phyloP scores from a whole-genome alignment of 1,140 invertebrate genomes.

The Euborellia annulipes region DNA sequence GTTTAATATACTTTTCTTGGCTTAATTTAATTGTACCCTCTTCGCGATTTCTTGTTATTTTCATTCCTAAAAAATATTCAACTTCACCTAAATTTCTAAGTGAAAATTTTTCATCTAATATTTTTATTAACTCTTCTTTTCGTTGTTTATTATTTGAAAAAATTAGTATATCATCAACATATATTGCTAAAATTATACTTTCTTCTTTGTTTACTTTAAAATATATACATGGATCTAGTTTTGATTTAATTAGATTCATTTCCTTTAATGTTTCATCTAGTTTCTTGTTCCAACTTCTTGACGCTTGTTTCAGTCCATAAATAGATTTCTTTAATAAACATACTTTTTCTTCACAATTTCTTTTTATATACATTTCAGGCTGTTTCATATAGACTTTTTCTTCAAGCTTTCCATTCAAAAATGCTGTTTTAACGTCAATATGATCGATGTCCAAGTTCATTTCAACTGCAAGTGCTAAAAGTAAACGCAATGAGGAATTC shows the following conservation, averaged over 20 bases:
- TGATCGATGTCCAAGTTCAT: conserved; percentile 21
- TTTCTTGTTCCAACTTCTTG: too few species aligned
- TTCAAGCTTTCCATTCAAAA: conserved; percentile 25
- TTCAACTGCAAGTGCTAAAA: conserved; percentile 22
- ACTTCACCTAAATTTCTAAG: neutral
- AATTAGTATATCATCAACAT: neutral
- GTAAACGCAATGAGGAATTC: conserved; percentile 22
- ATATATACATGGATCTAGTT: conserved; percentile 1
- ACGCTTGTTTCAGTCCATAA: conserved; percentile 12
- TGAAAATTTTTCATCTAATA: neutral
- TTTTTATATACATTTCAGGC: conserved; percentile 20
- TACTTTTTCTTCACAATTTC: conserved; percentile 6
- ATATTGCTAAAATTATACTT: neutral
- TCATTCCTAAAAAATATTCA: conserved; percentile 1
- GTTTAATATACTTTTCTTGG: neutral
- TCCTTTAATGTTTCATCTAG: too few species aligned
- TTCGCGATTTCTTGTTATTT: neutral
- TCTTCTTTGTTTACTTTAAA: neutral
- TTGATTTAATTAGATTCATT: conserved; percentile 6
- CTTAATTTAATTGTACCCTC: neutral
- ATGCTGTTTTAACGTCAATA: conserved; percentile 25
- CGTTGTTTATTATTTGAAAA: neutral
- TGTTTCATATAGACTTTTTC: conserved; percentile 26
- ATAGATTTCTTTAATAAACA: conserved; percentile 12
- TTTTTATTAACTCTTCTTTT: neutral